Conservation (phyloP, 2,888 invertebrate genomes). For the Noctua janthe region DNA sequence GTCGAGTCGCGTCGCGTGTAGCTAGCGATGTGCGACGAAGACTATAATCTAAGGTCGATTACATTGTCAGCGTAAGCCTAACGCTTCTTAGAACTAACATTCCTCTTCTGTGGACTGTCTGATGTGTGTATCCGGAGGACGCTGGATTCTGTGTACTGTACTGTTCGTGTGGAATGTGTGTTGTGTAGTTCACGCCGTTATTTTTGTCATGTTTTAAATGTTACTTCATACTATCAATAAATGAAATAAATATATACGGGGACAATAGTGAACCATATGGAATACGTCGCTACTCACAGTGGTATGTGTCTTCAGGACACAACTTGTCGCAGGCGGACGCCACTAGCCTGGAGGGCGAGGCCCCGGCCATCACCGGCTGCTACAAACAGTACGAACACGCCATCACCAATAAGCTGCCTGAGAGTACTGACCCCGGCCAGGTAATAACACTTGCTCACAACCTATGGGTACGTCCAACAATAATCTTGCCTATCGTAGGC, state of each 20-base stretch:
- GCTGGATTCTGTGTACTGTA: constrained; percentile 87
- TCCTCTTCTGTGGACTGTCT: constrained; percentile 85
- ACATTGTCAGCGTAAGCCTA: constrained; percentile 90
- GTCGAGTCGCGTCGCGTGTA: constrained; percentile 88
- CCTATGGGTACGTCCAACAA: constrained; percentile 76
- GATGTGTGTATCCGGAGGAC: constrained; percentile 89
- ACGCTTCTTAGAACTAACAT: constrained; percentile 89
- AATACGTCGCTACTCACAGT: constrained; percentile 87
- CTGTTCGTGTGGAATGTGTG: constrained; percentile 89
- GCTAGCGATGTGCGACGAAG: constrained; percentile 90
- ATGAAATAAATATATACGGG: constrained; percentile 71
- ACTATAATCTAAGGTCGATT: constrained; percentile 89
- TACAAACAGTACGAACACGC: constrained; percentile 95
- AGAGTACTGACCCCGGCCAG: constrained; percentile 83
- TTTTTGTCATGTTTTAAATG: constrained; percentile 81
- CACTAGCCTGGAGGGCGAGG: constrained; percentile 95
- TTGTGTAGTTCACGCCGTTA: constrained; percentile 88
- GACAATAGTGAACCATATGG: constrained; percentile 74
- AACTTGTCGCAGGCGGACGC: constrained; percentile 97
- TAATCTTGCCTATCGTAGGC: constrained; percentile 43
- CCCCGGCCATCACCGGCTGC: constrained; percentile 94
- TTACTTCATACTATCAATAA: constrained; percentile 71
- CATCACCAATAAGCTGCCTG: constrained; percentile 83
- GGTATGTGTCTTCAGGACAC: constrained; percentile 94
- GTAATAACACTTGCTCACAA: constrained; percentile 73